Evolutionary conservation across 2,888 invertebrate genomes (phyloP), one percentile per base, ranked within the genome.

Genomic region (Notocelia uddmanniana): DNA sequence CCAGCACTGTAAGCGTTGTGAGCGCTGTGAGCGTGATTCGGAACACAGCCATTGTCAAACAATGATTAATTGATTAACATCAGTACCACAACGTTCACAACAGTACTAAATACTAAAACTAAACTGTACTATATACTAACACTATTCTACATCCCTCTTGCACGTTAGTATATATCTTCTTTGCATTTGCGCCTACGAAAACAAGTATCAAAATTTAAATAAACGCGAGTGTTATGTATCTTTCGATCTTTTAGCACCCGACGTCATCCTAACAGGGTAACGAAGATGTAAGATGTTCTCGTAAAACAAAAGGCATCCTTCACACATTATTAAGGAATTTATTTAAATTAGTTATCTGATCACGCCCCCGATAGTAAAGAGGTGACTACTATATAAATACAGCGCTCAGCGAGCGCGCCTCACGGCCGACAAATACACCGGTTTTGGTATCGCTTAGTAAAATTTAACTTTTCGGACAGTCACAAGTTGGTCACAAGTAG

Each of bases 371-470:
- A 86, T 85, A 83, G 83, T 85, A 59, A 87, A 85, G 86, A 89
- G 89, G 90, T 88, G 91, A 92, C 91, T 92, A 92, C 87, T 85
- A 92, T 87, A 92, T 92, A 91, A 90, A 90, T 92, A 91, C 83
- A 78, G 81, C 82, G 78, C 83, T 80, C 81, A 81, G 81, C 81
- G n/a, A n/a, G 81, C 76, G 79, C 69, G 73, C 74, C 79, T 80
- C 72, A 72, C 73, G 69, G 70, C 89, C 88, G 86, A 85, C 84
- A 79, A 79, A 45, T n/a, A 77, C 79, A 76, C 74, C 76, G 93
- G 93, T 92, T 93, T 91, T 85, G 92, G 91, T 78, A 80, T 85
- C 81, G 87, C 87, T 87, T 88, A 76, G 76, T 79, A 54, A 68
- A 26, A 26, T 26, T 59, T 69, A 67, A 58, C 55, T 74, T 69